Base-by-base conservation (phyloP, 2,113 vertebrate species). In the Saccopteryx leptura region DNA sequence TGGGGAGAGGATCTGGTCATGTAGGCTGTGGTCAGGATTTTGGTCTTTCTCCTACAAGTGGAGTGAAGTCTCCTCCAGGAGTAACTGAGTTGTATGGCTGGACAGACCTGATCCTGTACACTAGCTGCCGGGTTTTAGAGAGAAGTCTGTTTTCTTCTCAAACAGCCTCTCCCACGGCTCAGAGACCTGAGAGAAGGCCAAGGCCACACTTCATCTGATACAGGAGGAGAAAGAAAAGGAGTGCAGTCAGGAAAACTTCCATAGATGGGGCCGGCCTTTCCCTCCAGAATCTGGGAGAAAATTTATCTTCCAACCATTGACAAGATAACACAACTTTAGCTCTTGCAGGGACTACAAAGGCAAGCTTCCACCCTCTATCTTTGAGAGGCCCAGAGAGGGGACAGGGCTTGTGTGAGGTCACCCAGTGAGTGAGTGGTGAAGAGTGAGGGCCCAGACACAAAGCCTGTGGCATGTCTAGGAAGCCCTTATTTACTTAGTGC, bases 211-310 rank as follows among this genome's bases (percentile, higher is more conserved):
- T 78, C 60, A 46, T 18, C 52, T 58, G 26, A 69, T n/a, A 4
- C 5, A 15, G 7, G 31, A 83, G 33, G 52, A 85, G 85, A 54
- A 88, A 88, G 68, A 76, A 83, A 56, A 54, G 28, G 21, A 33
- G 19, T 52, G 78, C 28, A 33, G 6, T 52, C 12, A n/a, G 81
- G 39, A 74, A 74, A 50, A 48, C 23, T 50, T 74, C 33, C 58
- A 48, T 86, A 69, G 58, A 26, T 63, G 88, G 63, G 14, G 48
- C 13, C 60, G 23, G 24, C 9, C 17, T 76, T 81, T 88, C 61
- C 21, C 87, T 84, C 54, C n/a, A 90, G 69, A 79, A 65, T 69
- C 18, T 48, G 60, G 83, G 75, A 82, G 61, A 69, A 66, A 87
- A 87, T 54, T 31, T 24, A 23, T 50, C 68, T 91, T 69, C 28